Base-by-base conservation (phyloP, 2,113 vertebrate species). In the Phalacrocorax brasilianus region DNA sequence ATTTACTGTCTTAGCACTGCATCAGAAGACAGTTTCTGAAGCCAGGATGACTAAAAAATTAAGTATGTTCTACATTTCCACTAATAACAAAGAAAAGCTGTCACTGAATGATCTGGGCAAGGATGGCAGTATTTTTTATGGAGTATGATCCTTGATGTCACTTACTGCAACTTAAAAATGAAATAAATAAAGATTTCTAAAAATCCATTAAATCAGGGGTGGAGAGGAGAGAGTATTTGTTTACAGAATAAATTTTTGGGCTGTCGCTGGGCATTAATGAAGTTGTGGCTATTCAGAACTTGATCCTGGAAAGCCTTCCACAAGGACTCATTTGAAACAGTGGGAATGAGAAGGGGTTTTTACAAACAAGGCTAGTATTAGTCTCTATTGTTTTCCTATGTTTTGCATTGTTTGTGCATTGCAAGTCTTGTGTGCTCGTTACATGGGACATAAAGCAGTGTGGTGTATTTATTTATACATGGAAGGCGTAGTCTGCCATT, bases 291-390 rank as follows among this genome's bases (percentile, higher is more conserved):
- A 49, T 82, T 92, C 77, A 91, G 94, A 97, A 96, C 71, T 85
- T 79, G 84, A 97, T 96, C 89, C 89, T 96, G 59, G 55, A 97
- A 95, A 95, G 73, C 50, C 53, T 96, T 88, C 68, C 44, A 88
- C 35, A 84, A 74, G 65, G 61, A 70, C 52, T 83, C 76, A 38
- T 79, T 92, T 88, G 75, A 95, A 91, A 72, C 18, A 14, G 87
- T 85, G 71, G 77, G 81, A 82, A 85, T 22, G 87, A 93, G 76
- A 75, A 95, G 73, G 40, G 42, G 62, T 61, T 91, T 94, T 74
- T 85, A 92, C 87, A 95, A 94, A 95, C 84, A 91, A 91, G 35
- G 62, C 59, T 58, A 26, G 0, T 32, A 44, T 78, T 80, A 70
- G 73, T 35, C 59, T 55, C 49, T 56, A 32, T 21, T 56, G 58